Evolutionary conservation across 2,888 invertebrate genomes (phyloP).

Genomic region (Ashinkailepas kermadecensis): DNA sequence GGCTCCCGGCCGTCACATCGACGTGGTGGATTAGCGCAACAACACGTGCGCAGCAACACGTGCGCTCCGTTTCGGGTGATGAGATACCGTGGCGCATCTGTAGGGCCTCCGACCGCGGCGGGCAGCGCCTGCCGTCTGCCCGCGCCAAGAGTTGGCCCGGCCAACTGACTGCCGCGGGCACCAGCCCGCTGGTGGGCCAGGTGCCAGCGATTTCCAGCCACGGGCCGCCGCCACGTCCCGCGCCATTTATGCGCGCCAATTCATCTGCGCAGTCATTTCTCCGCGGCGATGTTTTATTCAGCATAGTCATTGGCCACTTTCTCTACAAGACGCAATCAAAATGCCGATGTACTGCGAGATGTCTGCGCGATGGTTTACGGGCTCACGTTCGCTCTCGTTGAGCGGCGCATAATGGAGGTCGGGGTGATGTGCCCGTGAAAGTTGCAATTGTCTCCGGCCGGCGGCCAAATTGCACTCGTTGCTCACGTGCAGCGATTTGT

Average conservation of each 20-base stretch:
- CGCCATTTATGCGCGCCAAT: not conserved
- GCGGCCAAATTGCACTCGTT: no score
- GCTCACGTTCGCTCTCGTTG: no score
- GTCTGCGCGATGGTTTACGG: not conserved
- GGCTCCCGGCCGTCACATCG: no score
- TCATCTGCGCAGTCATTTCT: not conserved
- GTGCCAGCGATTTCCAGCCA: not conserved
- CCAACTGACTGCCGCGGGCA: no score
- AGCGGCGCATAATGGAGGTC: not conserved
- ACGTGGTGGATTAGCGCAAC: no score
- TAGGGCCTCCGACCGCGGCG: no score
- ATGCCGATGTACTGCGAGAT: not conserved
- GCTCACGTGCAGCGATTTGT: no score
- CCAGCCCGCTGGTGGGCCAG: not conserved
- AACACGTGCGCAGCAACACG: no score
- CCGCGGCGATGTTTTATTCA: not conserved
- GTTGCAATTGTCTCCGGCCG: not conserved
- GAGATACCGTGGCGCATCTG: no score
- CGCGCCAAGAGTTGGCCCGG: no score
- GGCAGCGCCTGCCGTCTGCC: no score
- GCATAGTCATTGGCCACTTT: not conserved
- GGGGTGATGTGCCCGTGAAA: not conserved
- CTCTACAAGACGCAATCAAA: not conserved
- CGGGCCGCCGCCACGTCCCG: not conserved
- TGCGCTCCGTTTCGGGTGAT: no score